phyloP scores from a whole-genome alignment of 2,113 vertebrate genomes.

The Gracilinanus agilis region DNA sequence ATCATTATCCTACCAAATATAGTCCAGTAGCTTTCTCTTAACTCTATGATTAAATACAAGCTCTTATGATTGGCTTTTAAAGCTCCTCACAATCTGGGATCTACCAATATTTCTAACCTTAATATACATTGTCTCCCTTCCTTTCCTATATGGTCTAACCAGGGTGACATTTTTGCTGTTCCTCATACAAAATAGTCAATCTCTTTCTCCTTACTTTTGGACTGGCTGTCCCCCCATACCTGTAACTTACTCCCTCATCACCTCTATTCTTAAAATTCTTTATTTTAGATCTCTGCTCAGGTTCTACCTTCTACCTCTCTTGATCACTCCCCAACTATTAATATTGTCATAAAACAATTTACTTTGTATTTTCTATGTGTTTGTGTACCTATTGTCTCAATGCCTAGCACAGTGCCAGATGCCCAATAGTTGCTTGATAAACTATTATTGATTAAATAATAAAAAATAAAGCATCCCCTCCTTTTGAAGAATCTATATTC shows the following conservation, averaged over 20 bases:
- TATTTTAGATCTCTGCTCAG: neutral
- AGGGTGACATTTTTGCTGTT: neutral
- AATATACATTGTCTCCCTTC: neutral
- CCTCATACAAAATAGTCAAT: neutral
- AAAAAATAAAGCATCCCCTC: neutral
- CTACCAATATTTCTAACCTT: neutral
- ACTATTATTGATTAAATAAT: neutral
- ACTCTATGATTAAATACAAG: neutral
- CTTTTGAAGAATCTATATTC: neutral
- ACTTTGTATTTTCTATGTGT: neutral
- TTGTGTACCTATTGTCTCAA: neutral
- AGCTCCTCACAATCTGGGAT: neutral
- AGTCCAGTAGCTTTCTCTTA: neutral
- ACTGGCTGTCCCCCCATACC: neutral
- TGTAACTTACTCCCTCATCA: neutral
- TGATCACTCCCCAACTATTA: neutral
- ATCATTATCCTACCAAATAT: neutral
- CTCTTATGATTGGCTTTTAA: neutral
- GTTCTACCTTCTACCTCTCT: neutral
- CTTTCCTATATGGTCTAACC: neutral
- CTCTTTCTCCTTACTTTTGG: neutral
- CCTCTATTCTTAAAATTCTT: neutral
- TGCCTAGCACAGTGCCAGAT: neutral
- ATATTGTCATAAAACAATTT: neutral
- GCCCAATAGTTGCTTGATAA: neutral